phyloP scores from a whole-genome alignment of 2,113 vertebrate genomes.

The Protobothrops flavoviridis region DNA sequence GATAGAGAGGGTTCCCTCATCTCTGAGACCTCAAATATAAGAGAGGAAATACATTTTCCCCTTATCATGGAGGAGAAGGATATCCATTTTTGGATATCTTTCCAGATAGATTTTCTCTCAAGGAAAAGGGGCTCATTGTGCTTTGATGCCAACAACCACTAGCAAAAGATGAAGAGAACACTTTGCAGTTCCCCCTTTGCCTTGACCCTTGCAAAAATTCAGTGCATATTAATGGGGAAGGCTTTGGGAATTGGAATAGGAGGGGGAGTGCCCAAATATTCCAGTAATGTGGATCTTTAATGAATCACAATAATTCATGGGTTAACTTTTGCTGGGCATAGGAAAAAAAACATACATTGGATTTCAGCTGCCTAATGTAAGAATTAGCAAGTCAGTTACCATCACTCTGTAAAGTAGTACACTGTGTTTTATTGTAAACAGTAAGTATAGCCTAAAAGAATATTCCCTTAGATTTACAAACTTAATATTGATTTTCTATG shows the following conservation, averaged over 20 bases:
- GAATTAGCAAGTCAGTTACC: neutral
- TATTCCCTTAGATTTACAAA: neutral
- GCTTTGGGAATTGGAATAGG: neutral
- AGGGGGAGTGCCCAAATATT: neutral
- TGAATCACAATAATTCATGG: neutral
- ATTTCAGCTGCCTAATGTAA: neutral
- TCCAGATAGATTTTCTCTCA: neutral
- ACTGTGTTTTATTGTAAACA: neutral
- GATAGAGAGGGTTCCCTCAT: too few relatives aligned
- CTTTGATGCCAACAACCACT: neutral
- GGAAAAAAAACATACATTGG: neutral
- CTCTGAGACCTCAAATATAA: neutral
- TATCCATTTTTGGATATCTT: neutral
- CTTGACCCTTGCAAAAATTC: neutral
- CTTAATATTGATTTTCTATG: neutral
- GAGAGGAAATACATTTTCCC: neutral
- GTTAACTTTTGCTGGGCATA: neutral
- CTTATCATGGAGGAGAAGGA: neutral
- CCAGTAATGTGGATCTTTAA: neutral
- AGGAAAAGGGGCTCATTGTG: neutral
- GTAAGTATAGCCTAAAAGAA: neutral
- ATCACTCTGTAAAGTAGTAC: neutral
- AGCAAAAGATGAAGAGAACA: too few relatives aligned
- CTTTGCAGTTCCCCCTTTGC: neutral
- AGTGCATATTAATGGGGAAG: neutral